Evolutionary conservation across 2,113 vertebrate genomes (phyloP).

Genomic region (Centrocercus urophasianus): DNA sequence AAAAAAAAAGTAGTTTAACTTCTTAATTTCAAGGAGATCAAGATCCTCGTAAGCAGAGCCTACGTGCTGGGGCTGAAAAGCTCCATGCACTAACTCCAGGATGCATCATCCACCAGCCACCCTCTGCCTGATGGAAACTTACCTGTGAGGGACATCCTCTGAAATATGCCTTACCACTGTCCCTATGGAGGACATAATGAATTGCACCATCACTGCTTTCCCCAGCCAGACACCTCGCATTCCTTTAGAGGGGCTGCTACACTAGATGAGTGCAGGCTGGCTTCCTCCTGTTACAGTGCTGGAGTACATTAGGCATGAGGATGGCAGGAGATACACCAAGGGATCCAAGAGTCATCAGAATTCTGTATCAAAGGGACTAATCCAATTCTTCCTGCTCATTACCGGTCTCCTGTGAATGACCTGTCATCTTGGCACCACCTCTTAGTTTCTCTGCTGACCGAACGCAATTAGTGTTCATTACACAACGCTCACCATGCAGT

Average conservation of each 20-base stretch:
- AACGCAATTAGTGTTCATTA: not conserved
- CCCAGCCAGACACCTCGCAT: not conserved
- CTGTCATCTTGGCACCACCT: not conserved
- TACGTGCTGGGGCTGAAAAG: not conserved
- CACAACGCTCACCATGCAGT: not conserved
- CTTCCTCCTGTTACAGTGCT: not conserved
- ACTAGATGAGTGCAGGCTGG: rapidly evolving
- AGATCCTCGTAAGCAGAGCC: not conserved
- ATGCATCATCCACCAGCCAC: not conserved
- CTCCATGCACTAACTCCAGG: not conserved
- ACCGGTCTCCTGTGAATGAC: not conserved
- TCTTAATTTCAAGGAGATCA: not conserved
- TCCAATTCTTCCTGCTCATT: not conserved
- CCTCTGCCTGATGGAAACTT: not conserved
- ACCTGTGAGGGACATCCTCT: not conserved
- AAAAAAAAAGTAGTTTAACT: not conserved
- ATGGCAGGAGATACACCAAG: rapidly evolving
- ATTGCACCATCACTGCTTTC: not conserved
- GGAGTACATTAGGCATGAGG: rapidly evolving
- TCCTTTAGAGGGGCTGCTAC: not conserved
- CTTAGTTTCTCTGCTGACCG: not conserved
- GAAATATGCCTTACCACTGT: not conserved
- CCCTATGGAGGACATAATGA: not conserved
- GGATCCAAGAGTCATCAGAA: not conserved
- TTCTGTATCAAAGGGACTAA: not conserved